Evolutionary conservation across 2,113 vertebrate genomes (phyloP).

Genomic region (Apteryx mantelli): DNA sequence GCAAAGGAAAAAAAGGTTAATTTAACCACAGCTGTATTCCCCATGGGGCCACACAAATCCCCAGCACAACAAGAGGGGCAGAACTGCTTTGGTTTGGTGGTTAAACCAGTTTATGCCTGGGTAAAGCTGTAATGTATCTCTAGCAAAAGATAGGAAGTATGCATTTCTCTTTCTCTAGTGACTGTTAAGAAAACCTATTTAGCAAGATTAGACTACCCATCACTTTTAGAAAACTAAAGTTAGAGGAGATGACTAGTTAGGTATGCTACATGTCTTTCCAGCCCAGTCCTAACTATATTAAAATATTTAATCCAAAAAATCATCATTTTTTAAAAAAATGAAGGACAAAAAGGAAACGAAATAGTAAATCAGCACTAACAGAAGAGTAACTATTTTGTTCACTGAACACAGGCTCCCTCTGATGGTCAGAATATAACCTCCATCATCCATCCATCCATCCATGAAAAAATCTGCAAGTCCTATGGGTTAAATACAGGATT

Average conservation of each 20-base stretch:
- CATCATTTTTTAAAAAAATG: not conserved
- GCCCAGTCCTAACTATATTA: not conserved
- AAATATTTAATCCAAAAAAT: not conserved
- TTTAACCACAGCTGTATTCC: not conserved
- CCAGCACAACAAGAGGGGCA: not conserved
- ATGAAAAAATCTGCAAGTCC: not conserved
- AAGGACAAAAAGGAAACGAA: not conserved
- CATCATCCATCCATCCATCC: not conserved
- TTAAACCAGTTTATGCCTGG: not conserved
- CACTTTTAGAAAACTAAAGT: not conserved
- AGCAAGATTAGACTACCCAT: not conserved
- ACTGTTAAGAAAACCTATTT: not conserved
- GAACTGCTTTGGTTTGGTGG: not conserved
- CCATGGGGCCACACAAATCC: not conserved
- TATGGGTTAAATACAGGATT: not conserved
- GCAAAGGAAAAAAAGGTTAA: not conserved
- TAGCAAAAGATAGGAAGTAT: not conserved
- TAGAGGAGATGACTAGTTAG: not conserved
- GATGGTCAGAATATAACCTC: not conserved
- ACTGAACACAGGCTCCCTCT: conserved; percentile 31
- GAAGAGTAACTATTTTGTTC: not conserved
- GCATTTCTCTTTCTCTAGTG: not conserved
- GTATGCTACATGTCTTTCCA: not conserved
- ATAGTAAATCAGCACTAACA: not conserved
- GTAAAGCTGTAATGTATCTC: not conserved